Conservation (phyloP, 2,113 vertebrate species). For the Mastomys coucha region DNA sequence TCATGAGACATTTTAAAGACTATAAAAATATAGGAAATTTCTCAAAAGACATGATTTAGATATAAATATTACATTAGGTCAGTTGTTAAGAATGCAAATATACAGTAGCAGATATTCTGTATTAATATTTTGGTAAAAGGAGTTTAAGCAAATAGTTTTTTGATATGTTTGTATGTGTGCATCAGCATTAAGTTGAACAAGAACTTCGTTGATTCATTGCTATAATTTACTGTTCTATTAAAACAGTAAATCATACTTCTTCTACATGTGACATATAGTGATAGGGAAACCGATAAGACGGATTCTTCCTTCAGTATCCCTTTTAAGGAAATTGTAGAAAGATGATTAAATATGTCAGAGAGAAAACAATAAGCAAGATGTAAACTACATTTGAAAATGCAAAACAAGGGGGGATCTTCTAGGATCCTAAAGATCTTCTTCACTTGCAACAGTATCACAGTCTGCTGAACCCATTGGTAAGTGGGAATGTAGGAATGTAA, state of each 20-base stretch:
- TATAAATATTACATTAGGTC: not conserved
- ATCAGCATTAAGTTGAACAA: not conserved
- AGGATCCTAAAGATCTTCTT: not conserved
- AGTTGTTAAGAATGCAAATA: not conserved
- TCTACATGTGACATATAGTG: not conserved
- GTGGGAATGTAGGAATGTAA: not conserved
- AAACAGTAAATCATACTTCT: not conserved
- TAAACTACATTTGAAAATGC: conserved; percentile 50
- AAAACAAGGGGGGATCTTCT: not conserved
- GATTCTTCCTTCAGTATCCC: not conserved
- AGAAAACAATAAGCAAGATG: not conserved
- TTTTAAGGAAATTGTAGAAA: not conserved
- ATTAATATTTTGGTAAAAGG: not conserved
- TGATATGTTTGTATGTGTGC: not conserved
- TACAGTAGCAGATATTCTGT: not conserved
- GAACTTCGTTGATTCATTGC: conserved; percentile 4
- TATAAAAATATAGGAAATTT: conserved; percentile 9
- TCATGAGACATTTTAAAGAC: not conserved
- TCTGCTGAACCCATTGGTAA: not conserved
- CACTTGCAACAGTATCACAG: not conserved
- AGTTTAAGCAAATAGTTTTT: not conserved
- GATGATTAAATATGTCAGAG: not conserved
- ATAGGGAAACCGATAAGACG: not conserved
- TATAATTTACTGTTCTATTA: not conserved
- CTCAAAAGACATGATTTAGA: not conserved